Evolutionary conservation across 2,113 vertebrate species (phyloP), one percentile per base, ranked within the genome.

Genomic region (Butorides virescens): DNA sequence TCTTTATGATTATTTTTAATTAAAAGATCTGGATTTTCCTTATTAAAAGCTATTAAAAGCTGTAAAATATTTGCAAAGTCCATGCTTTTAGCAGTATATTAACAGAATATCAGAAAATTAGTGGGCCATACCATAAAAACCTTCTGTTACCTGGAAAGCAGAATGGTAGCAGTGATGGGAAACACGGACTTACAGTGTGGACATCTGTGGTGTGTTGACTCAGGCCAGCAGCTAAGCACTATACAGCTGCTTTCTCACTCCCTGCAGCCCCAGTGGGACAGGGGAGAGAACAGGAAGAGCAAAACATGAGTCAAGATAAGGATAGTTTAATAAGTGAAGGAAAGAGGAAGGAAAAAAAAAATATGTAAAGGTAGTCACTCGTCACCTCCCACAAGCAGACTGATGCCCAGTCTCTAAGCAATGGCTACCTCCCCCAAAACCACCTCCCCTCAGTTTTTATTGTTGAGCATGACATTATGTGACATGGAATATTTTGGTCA

Each of bases 1-100:
- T 91, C 52, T 88, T 92, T 55, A 53, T 46, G 9, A n/a, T 92
- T 84, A 32, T 46, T 87, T 92, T 94, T 65, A 87, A 95, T 92
- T 70, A 68, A 73, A 91, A 96, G 47, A 76, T 46, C 30, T 92
- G 26, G 42, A 66, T 65, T 61, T 96, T 80, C 29, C 39, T 96
- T 85, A 93, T 77, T 92, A 86, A 94, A 91, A 87, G 5, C 5
- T 83, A 62, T 91, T 72, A 42, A 13, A 42, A 42, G 39, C 86
- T 50, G 87, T 42, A 50, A 70, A 74, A 71, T 22, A 1, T 62
- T 56, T 81, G 94, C 74, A 77, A 77, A 32, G 55, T 86, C 30
- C 15, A 53, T 74, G 52, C 9, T 55, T 19, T 94, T 93, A 86
- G 63, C 27, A 56, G 44, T 42, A 75, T 61, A 4, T 47, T 81